These are phyloP conservation scores for Laterallus jamaicensis DNA, from an alignment of 2,113 vertebrate genomes.

Conservation along the genomic window DNA sequence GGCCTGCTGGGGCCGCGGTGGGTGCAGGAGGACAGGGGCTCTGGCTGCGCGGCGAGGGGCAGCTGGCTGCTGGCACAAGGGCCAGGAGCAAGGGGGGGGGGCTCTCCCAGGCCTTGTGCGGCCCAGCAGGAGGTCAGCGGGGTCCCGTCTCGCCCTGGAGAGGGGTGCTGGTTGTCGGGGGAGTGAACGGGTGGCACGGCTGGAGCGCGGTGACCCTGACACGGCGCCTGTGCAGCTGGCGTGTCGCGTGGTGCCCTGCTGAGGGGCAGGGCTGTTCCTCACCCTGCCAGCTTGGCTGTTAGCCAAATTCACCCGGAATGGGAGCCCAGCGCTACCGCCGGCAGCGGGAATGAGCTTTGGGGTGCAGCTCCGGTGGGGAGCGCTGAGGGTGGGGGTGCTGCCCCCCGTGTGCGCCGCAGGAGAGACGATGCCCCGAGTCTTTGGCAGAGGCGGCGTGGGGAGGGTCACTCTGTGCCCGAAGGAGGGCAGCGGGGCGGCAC, in stretches of 20 bases:
- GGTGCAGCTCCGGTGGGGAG: background rate
- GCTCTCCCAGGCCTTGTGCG: rapidly evolving
- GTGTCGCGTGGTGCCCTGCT: background rate
- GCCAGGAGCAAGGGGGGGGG: rapidly evolving
- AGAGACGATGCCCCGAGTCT: background rate
- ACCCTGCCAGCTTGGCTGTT: background rate
- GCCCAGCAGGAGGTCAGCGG: background rate
- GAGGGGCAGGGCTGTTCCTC: background rate
- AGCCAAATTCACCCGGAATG: background rate
- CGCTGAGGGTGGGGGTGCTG: background rate
- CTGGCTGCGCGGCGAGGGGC: background rate
- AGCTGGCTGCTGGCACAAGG: background rate
- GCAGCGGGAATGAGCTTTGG: background rate
- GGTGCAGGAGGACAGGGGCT: background rate
- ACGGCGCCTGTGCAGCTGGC: background rate
- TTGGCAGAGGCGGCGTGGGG: background rate
- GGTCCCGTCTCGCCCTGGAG: rapidly evolving
- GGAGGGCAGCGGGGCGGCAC: too few relatives aligned
- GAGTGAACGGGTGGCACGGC: background rate
- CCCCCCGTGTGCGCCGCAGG: background rate
- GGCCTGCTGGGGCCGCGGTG: background rate
- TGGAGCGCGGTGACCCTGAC: rapidly evolving
- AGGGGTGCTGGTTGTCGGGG: background rate
- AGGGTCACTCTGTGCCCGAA: too few relatives aligned
- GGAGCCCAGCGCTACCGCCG: background rate